A percentile compares a stretch with the other conserved stretches of the same genome.
phyloP scores from a whole-genome alignment of 2,113 vertebrate genomes.

The Colinus virginianus region DNA sequence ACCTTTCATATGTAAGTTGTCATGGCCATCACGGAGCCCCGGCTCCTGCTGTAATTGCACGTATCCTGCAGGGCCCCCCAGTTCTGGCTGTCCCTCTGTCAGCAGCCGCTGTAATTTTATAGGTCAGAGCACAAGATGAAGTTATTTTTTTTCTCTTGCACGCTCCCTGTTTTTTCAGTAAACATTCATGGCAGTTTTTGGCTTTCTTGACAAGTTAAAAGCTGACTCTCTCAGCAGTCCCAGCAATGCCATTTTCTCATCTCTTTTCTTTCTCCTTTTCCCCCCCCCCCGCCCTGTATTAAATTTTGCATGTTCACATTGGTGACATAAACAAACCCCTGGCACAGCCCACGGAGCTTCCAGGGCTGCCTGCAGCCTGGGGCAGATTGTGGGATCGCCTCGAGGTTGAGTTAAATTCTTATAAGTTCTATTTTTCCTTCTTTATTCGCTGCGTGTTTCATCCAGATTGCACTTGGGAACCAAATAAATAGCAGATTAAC shows the following conservation, averaged over 20 bases:
- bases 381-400: background rate
- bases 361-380: background rate
- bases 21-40: slow-evolving; percentile 65
- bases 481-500: slow-evolving; percentile 1
- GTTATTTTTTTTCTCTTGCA: background rate
- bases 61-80: slow-evolving; percentile 67
- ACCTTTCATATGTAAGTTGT: slow-evolving; percentile 99
- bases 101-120: slow-evolving; percentile 61
- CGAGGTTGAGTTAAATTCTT: background rate
- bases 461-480: background rate
- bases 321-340: slow-evolving; percentile 52
- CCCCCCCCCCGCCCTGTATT: background rate
- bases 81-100: slow-evolving; percentile 31
- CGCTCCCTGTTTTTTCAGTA: slow-evolving; percentile 49
- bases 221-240: slow-evolving; percentile 33
- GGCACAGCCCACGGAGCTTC: background rate
- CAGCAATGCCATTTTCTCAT: slow-evolving; percentile 17
- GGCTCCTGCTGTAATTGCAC: slow-evolving; percentile 63
- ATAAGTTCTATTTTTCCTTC: background rate
- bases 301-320: background rate
- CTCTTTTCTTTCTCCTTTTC: slow-evolving; percentile 8
- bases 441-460: background rate
- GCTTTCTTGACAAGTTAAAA: slow-evolving; percentile 59
- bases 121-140: slow-evolving; percentile 60
- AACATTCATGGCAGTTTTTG: slow-evolving; percentile 1